Evolutionary conservation across 2,797 vertebrate species (phyloP), one percentile per base, ranked within the genome.

Genomic region (Neosilurus mollespiculum): DNA sequence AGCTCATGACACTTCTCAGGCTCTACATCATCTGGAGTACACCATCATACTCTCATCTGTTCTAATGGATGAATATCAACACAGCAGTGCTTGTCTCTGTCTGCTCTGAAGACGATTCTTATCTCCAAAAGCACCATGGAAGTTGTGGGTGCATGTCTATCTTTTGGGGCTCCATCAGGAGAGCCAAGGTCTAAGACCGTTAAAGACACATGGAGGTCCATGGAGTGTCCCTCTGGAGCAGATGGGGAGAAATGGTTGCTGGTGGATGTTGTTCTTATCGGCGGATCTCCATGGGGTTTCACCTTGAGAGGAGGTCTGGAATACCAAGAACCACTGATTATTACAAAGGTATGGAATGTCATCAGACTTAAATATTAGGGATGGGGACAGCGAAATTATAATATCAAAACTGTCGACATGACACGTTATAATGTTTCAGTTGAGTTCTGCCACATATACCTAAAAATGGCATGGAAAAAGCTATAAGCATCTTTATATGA

Each of bases 281-380:
- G 96, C 54, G 96, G 93, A 62, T 95, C 96, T 11, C 97, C 97
- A 6, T 97, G 96, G 97, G 97, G 96, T 83, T 98, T 98, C 92
- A 96, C 96, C 65, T 90, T 98, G 80, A 94, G 95, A 89, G 97
- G 97, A 24, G 97, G 96, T 84, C 93, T 92, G 20, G 96, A 97
- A 91, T 95, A 96, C 87, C 89, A 95, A 20, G 96, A 97, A 89
- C 95, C 95, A 53, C 96, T 98, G 88, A 89, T 96, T 87, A 94
- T 97, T 91, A 96, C 96, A 14, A 97, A 96, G 96, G 96, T 77
- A 77, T 11, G 22, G 12, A 59, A 58, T 61, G 37, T n/a, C 30
- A n/a, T n/a, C 5, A 18, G 3, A 18, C 15, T 56, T 12, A 53
- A 30, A 30, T 24, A 54, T 54, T 26, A 53, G 22, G 3, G 14